These are phyloP conservation scores for Sphaerophoria taeniata DNA, from an alignment of 2,888 invertebrate genomes.

Conservation along the genomic window DNA sequence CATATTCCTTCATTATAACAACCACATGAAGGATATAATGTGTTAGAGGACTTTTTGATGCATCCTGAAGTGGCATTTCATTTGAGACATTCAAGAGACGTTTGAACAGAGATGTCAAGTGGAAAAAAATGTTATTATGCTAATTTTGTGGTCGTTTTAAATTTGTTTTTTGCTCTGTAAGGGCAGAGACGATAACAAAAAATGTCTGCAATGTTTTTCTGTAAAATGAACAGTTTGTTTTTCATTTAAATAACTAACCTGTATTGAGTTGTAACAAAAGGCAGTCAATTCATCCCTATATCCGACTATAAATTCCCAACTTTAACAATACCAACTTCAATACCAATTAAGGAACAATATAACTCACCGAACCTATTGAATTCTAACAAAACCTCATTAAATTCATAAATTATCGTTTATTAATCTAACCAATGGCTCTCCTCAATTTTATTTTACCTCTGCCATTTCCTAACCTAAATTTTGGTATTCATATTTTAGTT, in stretches of 20 bases:
- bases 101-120: slow-evolving; percentile 1
- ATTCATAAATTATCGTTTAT: slow-evolving; percentile 2
- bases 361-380: slow-evolving; percentile 2
- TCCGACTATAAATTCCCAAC: not conserved
- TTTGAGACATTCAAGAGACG: not conserved
- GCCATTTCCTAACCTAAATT: not conserved
- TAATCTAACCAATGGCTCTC: not conserved
- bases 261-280: no score
- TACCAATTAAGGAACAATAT: not conserved
- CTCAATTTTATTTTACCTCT: not conserved
- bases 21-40: not conserved
- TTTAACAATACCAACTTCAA: not conserved
- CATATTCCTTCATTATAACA: slow-evolving; percentile 27
- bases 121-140: not conserved
- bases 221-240: no score
- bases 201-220: no score
- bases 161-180: no score
- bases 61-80: slow-evolving; percentile 34
- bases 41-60: slow-evolving; percentile 29
- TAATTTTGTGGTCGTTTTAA: not conserved
- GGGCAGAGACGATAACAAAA: no score
- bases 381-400: not conserved
- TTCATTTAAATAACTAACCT: no score
- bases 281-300: no score
- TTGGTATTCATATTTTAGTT: not conserved